Conservation (phyloP, 2,113 vertebrate species). For the Anolis sagrei region DNA sequence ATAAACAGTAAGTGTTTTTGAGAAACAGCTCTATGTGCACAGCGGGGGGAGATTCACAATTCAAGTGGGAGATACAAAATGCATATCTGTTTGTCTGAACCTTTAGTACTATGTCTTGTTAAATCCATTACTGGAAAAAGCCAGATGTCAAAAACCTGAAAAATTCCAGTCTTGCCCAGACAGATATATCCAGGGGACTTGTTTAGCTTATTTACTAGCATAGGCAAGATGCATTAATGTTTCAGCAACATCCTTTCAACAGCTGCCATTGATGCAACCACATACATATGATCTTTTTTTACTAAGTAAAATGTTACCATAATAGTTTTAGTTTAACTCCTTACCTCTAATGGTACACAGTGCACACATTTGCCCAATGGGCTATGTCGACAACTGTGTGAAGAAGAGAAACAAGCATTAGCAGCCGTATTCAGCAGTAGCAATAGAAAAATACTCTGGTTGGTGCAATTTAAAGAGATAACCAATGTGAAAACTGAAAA, state of each 20-base stretch:
- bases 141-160: neutral
- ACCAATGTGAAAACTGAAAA: neutral
- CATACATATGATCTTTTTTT: fast-evolving
- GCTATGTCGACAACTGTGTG: constrained; percentile 90
- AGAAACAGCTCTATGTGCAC: neutral
- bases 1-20: constrained; percentile 8
- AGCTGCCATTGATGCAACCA: neutral
- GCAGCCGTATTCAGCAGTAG: neutral
- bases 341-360: constrained; percentile 96
- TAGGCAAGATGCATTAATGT: neutral
- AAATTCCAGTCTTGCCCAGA: neutral
- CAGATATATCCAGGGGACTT: constrained; percentile 13
- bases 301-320: neutral
- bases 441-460: neutral
- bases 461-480: neutral
- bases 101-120: constrained; percentile 15
- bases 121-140: constrained; percentile 28
- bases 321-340: neutral
- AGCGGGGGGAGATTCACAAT: neutral
- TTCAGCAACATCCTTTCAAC: neutral
- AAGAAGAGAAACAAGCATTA: constrained; percentile 20
- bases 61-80: neutral
- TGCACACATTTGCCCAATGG: constrained; percentile 96
- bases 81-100: neutral
- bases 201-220: neutral